Base-by-base conservation (phyloP, 2,113 vertebrate genomes). In the Phalacrocorax pelagicus region DNA sequence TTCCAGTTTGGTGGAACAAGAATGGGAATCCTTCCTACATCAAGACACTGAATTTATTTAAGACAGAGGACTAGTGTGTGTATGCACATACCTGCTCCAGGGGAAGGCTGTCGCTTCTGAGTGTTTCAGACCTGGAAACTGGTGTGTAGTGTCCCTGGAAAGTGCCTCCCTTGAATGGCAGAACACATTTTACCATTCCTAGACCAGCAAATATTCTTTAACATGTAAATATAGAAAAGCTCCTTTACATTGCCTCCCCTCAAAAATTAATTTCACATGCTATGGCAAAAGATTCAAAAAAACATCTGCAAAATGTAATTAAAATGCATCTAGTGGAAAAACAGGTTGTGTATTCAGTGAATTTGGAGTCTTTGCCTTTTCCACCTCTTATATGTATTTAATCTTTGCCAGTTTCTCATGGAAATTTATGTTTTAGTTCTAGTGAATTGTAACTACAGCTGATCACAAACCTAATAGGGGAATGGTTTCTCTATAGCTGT, bases 281-380 rank as follows among this genome's bases (percentile, higher is more conserved):
- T 87, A 92, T 84, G 80, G 81, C 91, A 92, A 92, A 97, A 90
- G 92, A 96, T 86, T 97, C 81, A 95, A 94, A 92, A 88, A 92
- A 92, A 15, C 95, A 97, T 97, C 97, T 98, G 97, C 85, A 93
- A 95, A 72, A 85, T 77, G 88, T 97, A 97, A 97, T 98, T 96
- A 97, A 91, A 87, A 94, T 75, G 66, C 89, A 93, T 93, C 51
- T 88, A 88, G 83, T 92, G 61, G 93, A 97, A 97, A 96, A 95
- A 29, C 67, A 88, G 89, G 88, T 96, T 92, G 63, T 82, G 67
- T 70, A n/a, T 92, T 94, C 57, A 75, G 21, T 62, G 66, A 91
- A 24, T 90, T 70, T 80, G 54, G 36, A 94, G 70, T 47, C 91
- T 82, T 94, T 97, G 86, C 61, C 77, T 95, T 96, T 94, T 81